Evolutionary conservation across 2,113 vertebrate species (phyloP), one percentile per base, ranked within the genome.

Genomic region (Scomber japonicus): DNA sequence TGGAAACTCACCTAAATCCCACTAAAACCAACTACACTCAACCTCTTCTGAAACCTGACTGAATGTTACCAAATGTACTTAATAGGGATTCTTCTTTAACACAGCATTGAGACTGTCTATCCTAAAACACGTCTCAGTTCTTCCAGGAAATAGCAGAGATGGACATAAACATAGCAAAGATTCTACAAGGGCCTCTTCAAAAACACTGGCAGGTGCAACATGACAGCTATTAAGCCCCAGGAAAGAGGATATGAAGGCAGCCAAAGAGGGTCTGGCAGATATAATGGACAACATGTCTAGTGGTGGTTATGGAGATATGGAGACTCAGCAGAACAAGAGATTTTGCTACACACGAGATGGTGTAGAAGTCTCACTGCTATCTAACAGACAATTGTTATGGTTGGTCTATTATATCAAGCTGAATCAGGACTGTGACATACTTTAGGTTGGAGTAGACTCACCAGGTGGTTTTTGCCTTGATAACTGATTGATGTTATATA

Each of bases 241-340:
- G 81, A 73, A 49, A 62, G n/a, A 80, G 49, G 51, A 82, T 49
- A 44, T 73, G 68, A 67, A 81, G 51, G 46, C 46, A 66, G 75
- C 73, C 49, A 77, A 35, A 56, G 13, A 2, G 19, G 19, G 3
- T n/a, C 57, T 55, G 35, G 49, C n/a, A 69, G 13, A 63, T 45
- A 61, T 46, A 31, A 78, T 11, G 6, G n/a, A 46, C 12, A 31
- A 11, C 24, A 35, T 46, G n/a, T 49, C 11, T 13, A 7, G 14
- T 21, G 46, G 11, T 21, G 17, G 7, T 60, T 46, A 21, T 21
- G 21, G 16, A 75, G 11, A 76, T 60, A 71, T 9, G 14, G 53
- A 75, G 17, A 51, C 56, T 50, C 14, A 51, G 27, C 12, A 19
- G 16, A 60, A 60, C 8, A 13, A 14, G 27, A 12, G 53, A 46